These are phyloP conservation scores for Theretra japonica DNA, from an alignment of 2,888 invertebrate genomes.

Conservation along the genomic window DNA sequence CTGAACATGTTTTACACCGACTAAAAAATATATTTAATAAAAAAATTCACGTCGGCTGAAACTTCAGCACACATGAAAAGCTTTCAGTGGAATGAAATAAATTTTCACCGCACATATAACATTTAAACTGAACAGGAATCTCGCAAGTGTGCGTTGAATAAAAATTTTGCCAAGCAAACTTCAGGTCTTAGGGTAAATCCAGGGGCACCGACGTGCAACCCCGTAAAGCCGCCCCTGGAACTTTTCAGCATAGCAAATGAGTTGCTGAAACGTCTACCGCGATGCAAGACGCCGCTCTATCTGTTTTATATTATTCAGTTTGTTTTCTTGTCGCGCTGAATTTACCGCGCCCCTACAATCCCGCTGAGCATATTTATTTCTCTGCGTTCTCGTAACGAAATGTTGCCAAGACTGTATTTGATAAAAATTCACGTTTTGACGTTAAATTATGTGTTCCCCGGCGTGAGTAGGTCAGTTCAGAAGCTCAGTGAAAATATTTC, in stretches of 20 bases:
- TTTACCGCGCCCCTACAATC: conserved; percentile 6
- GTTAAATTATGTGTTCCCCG: conserved; percentile 19
- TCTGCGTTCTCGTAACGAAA: conserved; percentile 8
- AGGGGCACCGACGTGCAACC: conserved; percentile 32
- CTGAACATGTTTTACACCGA: not conserved
- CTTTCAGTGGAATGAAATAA: conserved; percentile 45
- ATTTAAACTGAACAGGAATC: conserved; percentile 47
- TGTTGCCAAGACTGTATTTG: conserved; percentile 22
- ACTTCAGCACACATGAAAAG: conserved; percentile 42
- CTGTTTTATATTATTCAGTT: conserved; percentile 18
- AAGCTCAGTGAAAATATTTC: not conserved
- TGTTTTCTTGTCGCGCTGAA: conserved; percentile 16
- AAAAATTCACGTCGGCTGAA: conserved; percentile 38
- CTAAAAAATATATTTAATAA: conserved; percentile 36
- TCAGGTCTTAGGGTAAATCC: conserved; percentile 46
- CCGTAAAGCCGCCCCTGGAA: conserved; percentile 38
- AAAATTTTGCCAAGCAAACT: conserved; percentile 44
- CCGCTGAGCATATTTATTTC: conserved; percentile 10
- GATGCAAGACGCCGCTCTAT: conserved; percentile 17
- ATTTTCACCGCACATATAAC: conserved; percentile 40
- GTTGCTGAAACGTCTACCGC: conserved; percentile 31
- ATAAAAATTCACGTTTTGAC: conserved; percentile 21
- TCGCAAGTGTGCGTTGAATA: conserved; percentile 48
- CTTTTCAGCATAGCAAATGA: conserved; percentile 52
- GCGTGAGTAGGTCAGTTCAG: conserved; percentile 15